These are phyloP conservation scores for Sceloporus tristichus DNA, from an alignment of 2,113 vertebrate species.

Conservation along the genomic window DNA sequence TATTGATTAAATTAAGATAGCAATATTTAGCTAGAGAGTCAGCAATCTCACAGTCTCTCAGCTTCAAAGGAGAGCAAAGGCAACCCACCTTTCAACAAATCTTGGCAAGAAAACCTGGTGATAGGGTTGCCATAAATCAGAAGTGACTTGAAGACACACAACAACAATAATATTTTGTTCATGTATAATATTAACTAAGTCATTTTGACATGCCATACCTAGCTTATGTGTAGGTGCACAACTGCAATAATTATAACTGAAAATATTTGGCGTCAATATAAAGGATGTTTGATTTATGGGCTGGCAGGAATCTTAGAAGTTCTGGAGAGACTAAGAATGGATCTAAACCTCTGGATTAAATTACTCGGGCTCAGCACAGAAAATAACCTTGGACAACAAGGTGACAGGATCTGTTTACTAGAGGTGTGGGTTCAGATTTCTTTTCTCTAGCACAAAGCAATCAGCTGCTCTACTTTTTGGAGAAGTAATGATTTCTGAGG, in stretches of 20 bases:
- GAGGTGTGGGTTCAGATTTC: constrained; percentile 27
- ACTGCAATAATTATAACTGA: no score
- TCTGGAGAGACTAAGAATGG: not conserved
- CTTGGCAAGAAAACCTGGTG: no score
- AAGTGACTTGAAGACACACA: no score
- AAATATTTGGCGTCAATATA: no score
- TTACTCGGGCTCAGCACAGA: constrained; percentile 6
- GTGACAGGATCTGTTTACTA: not conserved
- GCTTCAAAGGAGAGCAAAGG: no score
- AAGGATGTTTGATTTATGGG: not conserved
- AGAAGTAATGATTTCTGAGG: constrained; percentile 18
- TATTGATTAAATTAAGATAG: not conserved
- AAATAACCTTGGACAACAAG: constrained; percentile 19
- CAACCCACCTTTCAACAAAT: no score
- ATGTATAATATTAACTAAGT: not conserved
- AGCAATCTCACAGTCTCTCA: no score
- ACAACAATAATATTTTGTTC: not conserved
- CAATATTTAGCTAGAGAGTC: not conserved
- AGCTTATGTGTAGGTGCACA: not conserved
- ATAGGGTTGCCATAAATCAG: no score
- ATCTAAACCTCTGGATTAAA: not conserved
- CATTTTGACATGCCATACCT: not conserved
- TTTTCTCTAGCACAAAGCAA: not conserved
- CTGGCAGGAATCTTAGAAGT: not conserved
- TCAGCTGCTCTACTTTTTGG: constrained; percentile 19